phyloP scores from a whole-genome alignment of 64 coral and sea anemone genomes.

The Platygyra sinensis region DNA sequence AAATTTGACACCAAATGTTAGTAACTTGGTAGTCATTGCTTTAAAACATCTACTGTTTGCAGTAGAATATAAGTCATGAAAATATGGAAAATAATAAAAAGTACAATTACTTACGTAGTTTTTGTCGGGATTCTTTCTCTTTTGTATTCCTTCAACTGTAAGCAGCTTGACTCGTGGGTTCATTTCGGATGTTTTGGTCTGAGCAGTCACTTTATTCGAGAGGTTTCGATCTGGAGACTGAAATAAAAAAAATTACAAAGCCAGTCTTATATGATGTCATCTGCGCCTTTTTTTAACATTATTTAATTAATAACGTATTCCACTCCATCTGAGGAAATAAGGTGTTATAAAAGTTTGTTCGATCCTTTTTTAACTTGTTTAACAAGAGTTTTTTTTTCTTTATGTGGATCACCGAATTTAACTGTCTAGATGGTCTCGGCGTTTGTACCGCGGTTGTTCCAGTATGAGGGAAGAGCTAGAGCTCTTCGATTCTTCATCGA shows the following conservation, averaged over 20 bases:
- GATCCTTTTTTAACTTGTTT: no score
- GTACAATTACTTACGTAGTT: slow-evolving; percentile 54
- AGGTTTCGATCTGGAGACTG: not conserved
- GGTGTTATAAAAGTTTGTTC: not conserved
- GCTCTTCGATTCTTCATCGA: no score
- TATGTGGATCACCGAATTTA: no score
- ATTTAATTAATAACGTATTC: not conserved
- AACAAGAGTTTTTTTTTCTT: no score
- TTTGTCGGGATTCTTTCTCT: slow-evolving; percentile 61
- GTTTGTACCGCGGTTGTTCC: no score
- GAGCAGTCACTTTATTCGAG: not conserved
- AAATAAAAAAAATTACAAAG: not conserved
- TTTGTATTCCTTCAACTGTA: slow-evolving; percentile 72
- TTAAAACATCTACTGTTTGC: no score
- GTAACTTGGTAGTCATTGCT: no score
- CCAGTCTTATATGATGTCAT: not conserved
- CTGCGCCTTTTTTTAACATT: no score
- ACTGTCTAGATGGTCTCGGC: no score
- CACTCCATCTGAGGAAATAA: not conserved
- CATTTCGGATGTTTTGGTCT: slow-evolving; percentile 11
- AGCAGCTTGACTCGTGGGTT: slow-evolving; percentile 61
- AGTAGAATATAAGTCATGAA: no score
- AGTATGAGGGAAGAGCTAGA: no score
- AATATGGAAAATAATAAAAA: no score
- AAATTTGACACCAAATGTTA: not conserved